A percentile compares a stretch with the other conserved stretches of the same genome.
Conservation (phyloP, 2,113 vertebrate species). For the Marcusenius ussheri region DNA sequence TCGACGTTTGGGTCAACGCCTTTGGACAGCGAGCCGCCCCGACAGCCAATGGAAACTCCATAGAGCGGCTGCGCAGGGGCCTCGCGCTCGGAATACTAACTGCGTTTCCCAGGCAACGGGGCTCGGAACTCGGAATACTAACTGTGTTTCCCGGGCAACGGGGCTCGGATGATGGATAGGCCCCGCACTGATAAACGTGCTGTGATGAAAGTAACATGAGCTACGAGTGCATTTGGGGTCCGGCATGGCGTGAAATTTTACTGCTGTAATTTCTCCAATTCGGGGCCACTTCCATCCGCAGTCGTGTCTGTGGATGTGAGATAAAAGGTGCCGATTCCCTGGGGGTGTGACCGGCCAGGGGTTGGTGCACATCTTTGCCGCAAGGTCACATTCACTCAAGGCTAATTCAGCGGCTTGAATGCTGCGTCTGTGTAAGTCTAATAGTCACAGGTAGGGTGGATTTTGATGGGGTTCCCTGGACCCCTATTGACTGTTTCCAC, state of each 20-base stretch:
- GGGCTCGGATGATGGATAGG: constrained; percentile 16
- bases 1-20: constrained; percentile 14
- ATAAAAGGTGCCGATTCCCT: not conserved
- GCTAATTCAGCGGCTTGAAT: not conserved
- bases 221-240: not conserved
- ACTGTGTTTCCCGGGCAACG: constrained; percentile 13
- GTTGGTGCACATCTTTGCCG: not conserved
- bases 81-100: constrained; percentile 14
- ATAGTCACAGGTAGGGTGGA: not conserved
- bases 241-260: not conserved
- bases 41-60: constrained; percentile 19
- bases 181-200: constrained; percentile 9
- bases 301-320: not conserved
- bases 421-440: not conserved
- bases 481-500: not conserved
- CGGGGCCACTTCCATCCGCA: not conserved
- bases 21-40: constrained; percentile 8
- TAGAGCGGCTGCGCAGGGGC: not conserved
- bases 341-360: not conserved
- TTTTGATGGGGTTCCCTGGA: not conserved
- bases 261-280: not conserved
- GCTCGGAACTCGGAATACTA: not conserved
- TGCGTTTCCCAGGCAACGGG: constrained; percentile 9
- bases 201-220: constrained; percentile 8
- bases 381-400: not conserved